Base-by-base conservation (phyloP, 2,888 invertebrate genomes). In the Adineta ricciae region DNA sequence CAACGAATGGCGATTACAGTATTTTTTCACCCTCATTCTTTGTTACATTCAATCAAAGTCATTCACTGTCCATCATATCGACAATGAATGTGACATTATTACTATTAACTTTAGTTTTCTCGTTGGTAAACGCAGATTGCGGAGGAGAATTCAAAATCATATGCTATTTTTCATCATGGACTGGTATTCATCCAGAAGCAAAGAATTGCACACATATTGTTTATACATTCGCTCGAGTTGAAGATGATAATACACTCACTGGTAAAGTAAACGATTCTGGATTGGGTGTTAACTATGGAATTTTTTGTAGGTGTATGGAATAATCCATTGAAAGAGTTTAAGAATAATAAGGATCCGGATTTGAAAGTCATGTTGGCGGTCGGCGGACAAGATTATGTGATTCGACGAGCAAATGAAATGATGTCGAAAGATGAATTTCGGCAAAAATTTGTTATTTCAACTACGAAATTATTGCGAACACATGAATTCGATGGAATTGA, bases 401-500 rank as follows among this genome's bases (percentile, higher is more conserved):
- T 85, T 14, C 50, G 32, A 24, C 54, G 46, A 84, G 83, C 83
- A 50, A 78, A 52, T 27, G 84, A 84, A 46, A 85, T 85, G 85
- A 52, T 85, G 49, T 83, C 83, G 27, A 83, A 84, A 38, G 84
- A 85, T 49, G 83, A 83, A 56, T 41, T 49, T 3, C 83, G 85
- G 32, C 83, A 78, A 24, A 85, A 84, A 84, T 85, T 85, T 84
- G 85, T 84, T 46, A 83, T 83, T 32, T 50, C 73, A 50, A 72
- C 85, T 14, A 83, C 83, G 2, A 56, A 54, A 46, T 52, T 83
- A 38, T 84, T 85, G 27, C 54, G 84, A 38, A 83, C 83, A 56
- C 83, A 83, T 50, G 85, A 84, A 46, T 85, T 85, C 19, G 85
- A 85, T 84, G 85, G 85, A 16, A 73, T 85, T n/a, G 85, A 85